phyloP scores from a whole-genome alignment of 2,888 invertebrate genomes.

The Zhuqinia jingwanae region DNA sequence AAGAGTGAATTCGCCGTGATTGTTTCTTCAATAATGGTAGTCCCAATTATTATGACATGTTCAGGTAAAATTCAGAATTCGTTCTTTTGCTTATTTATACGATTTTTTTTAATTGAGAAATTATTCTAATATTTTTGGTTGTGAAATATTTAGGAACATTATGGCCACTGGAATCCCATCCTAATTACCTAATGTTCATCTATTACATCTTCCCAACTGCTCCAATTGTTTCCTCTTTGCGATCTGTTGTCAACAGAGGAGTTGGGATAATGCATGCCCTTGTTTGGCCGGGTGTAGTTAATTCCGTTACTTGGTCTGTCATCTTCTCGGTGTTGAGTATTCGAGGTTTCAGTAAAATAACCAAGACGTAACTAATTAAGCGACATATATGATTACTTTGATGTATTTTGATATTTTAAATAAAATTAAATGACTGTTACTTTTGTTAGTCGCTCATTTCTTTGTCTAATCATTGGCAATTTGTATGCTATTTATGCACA shows the following conservation, averaged over 20 bases:
- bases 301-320: constrained; percentile 37
- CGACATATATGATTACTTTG: too few species aligned
- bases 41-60: constrained; percentile 60
- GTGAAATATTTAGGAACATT: constrained; percentile 49
- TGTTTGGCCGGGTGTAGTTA: constrained; percentile 65
- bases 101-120: background rate
- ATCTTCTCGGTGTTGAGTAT: constrained; percentile 60
- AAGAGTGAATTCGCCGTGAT: constrained; percentile 64
- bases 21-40: constrained; percentile 63
- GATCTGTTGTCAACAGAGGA: constrained; percentile 61
- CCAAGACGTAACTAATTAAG: constrained; percentile 26
- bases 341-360: constrained; percentile 32
- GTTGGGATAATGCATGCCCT: constrained; percentile 61
- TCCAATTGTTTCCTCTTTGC: constrained; percentile 56
- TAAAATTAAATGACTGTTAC: too few species aligned
- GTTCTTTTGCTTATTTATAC: background rate
- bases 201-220: constrained; percentile 66
- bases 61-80: constrained; percentile 53
- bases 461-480: too few species aligned
- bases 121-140: background rate
- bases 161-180: constrained; percentile 66
- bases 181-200: constrained; percentile 43
- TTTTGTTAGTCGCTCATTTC: too few species aligned
- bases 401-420: too few species aligned
- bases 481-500: too few species aligned